Evolutionary conservation across 1,140 invertebrate species (phyloP).

Genomic region (Palaemon carinicauda): DNA sequence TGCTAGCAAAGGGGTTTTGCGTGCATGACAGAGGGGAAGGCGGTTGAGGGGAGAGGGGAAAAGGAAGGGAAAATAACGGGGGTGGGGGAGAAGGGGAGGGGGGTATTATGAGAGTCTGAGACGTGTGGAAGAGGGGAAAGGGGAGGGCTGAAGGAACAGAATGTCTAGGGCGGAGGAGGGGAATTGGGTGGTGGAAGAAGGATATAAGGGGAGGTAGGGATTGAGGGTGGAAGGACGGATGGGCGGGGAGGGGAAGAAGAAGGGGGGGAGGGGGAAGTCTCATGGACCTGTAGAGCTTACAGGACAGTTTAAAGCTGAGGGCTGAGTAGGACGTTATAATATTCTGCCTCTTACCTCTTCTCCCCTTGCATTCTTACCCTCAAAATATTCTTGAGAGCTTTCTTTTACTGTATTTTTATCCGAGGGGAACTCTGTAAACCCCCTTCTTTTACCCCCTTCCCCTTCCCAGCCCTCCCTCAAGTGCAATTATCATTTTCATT

Average conservation of each 20-base stretch:
- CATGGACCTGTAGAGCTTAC: slow-evolving; percentile 18
- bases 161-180: not conserved
- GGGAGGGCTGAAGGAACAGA: not conserved
- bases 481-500: no score
- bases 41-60: not conserved
- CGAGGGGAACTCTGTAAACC: not conserved
- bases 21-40: not conserved
- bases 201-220: not conserved
- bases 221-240: not conserved
- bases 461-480: not conserved
- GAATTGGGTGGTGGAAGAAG: not conserved
- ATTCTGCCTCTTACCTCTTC: not conserved
- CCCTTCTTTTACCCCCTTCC: not conserved
- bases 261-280: not conserved
- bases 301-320: slow-evolving; percentile 32
- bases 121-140: not conserved
- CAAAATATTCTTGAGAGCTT: not conserved
- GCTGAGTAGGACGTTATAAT: slow-evolving; percentile 24
- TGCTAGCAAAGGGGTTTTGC: not conserved
- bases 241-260: not conserved
- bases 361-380: not conserved
- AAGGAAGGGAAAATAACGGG: not conserved
- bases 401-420: not conserved
- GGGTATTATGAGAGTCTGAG: not conserved
- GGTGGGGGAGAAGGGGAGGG: not conserved